A percentile compares a stretch with the other conserved stretches of the same genome.
These are phyloP conservation scores for Hippopotamyrus pictus DNA, from an alignment of 2,797 vertebrate species.

Conservation along the genomic window DNA sequence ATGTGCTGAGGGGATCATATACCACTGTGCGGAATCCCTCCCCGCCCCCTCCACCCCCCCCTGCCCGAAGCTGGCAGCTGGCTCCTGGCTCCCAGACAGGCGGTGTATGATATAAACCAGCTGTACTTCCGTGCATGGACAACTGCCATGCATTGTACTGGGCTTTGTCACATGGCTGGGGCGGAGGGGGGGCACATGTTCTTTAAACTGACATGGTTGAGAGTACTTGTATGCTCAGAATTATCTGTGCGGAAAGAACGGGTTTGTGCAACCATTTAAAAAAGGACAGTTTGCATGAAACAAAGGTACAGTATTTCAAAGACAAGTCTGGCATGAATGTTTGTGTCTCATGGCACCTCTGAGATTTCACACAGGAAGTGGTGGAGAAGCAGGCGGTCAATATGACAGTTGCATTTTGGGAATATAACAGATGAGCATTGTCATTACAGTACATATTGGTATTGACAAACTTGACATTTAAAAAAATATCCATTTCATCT, in stretches of 20 bases:
- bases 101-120: conserved; percentile 35
- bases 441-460: not conserved
- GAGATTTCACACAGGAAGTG: not conserved
- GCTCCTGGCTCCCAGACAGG: conserved; percentile 46
- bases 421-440: not conserved
- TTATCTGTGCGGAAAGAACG: not conserved
- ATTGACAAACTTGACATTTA: not conserved
- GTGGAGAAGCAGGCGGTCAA: not conserved
- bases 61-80: conserved; percentile 57
- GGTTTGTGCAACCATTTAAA: not conserved
- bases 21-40: conserved; percentile 57
- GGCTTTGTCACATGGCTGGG: conserved; percentile 24
- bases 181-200: not conserved
- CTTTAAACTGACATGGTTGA: not conserved
- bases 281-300: not conserved
- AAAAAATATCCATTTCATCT: not conserved
- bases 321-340: not conserved
- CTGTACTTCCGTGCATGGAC: conserved; percentile 26
- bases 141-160: conserved; percentile 33
- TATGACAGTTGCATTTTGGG: not conserved
- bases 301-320: not conserved
- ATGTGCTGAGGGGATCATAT: conserved; percentile 66
- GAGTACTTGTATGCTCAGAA: not conserved
- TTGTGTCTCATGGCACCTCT: not conserved
- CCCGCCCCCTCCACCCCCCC: conserved; percentile 20